A percentile compares a stretch with the other conserved stretches of the same genome.
Conservation (phyloP, 2,888 invertebrate genomes). For the Branchellion lobata region DNA sequence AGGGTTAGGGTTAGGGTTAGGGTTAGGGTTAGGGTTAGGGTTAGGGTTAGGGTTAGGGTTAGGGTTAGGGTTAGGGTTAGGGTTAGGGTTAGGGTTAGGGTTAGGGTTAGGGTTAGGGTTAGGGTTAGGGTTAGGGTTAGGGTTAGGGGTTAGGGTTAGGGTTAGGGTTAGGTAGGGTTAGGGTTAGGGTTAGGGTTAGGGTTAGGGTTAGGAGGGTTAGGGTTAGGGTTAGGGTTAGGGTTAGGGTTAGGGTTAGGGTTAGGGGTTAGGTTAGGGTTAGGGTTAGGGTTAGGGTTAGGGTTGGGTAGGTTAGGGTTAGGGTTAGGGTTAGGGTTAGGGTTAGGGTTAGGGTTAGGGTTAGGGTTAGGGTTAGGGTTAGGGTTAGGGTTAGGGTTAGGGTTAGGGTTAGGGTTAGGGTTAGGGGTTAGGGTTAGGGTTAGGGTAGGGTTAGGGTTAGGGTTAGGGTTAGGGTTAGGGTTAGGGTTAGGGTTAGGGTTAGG, state of each 20-base stretch:
- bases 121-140: conserved; percentile 1
- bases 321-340: conserved; percentile 51
- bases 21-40: neutral
- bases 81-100: conserved; percentile 11
- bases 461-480: too few relatives aligned
- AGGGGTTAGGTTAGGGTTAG: conserved; percentile 1
- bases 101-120: conserved; percentile 9
- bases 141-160: conserved; percentile 20
- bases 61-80: conserved; percentile 24
- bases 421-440: too few relatives aligned
- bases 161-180: conserved; percentile 29
- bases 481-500: too few relatives aligned
- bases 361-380: conserved; percentile 46
- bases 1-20: neutral
- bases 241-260: conserved; percentile 26
- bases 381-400: too few relatives aligned
- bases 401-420: too few relatives aligned
- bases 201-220: conserved; percentile 29
- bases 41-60: conserved; percentile 26
- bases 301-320: conserved; percentile 43
- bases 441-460: too few relatives aligned
- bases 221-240: conserved; percentile 29
- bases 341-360: conserved; percentile 51
- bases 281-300: conserved; percentile 11
- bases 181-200: conserved; percentile 29